Evolutionary conservation across 2,797 vertebrate species (phyloP), one percentile per base, ranked within the genome.

Genomic region (Argyrosomus regius): DNA sequence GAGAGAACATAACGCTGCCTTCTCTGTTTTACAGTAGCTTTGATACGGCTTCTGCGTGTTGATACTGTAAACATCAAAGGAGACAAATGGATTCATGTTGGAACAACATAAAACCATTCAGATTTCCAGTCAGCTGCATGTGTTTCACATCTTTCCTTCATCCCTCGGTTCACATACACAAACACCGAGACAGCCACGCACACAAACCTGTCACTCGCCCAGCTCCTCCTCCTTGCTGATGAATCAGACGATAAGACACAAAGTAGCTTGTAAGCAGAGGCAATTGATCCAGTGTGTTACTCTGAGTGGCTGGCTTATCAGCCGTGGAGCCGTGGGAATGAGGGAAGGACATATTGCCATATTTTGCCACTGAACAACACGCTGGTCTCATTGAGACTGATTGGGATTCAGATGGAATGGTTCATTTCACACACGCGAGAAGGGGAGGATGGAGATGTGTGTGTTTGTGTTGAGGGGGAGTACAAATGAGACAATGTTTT

Each of bases 401-500:
- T 80, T 90, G 78, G 87, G 80, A 88, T 88, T 90, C 84, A 90
- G 84, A 87, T 84, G 83, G 80, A 91, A 79, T 3, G n/a, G 77
- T 87, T 91, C 83, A 86, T 92, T 93, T 91, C 82, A 78, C 77
- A 82, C 61, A 20, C 74, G 41, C 78, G 22, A 13, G 43, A 1
- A 8, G 46, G 71, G 59, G 63, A 48, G 61, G 39, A 45, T 18
- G 22, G 62, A 45, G 53, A 52, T 43, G 54, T 64, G 77, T 46
- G 54, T 68, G 61, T 54, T 28, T 60, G 50, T 11, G 52, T 31
- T 63, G 61, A 63, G 68, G 46, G 56, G 64, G 69, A 73, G 75
- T 77, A 81, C 87, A 91, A 93, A 93, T 93, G 81, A 91, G 81
- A 88, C 80, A 78, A 64, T 89, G 82, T 92, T 89, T 88, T 89